Evolutionary conservation across 30 jellyfish, hydroid and myxozoan genomes (phyloP), one percentile per base, ranked within the genome.

Genomic region (Hydractinia echinata): DNA sequence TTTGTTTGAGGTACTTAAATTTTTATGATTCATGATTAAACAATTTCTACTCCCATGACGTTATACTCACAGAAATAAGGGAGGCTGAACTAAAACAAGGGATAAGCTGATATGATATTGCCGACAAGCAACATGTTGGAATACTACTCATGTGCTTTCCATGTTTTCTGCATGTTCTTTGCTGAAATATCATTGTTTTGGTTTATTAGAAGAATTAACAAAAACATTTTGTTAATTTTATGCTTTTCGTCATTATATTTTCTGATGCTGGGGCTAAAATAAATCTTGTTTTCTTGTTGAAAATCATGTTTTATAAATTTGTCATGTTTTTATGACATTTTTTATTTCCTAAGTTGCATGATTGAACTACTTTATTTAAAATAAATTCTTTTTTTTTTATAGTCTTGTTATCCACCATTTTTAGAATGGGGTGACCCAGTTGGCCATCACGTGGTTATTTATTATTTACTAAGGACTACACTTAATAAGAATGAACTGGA

Each of bases 401-500:
- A 86, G 95, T 86, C 95, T 11, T 87, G 82, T 67, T 86, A 86
- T 61, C 95, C 95, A 51, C 89, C 95, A 5, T 54, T 76, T 44
- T 56, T 73, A 21, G 74, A 87, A n/a, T 68, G 82, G 95, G 95
- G 95, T 3, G 51, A 58, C 14, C 95, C 95, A 10, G 66, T 69
- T 15, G 21, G 95, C 68, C 95, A 86, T 71, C 95, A 86, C 67
- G 68, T 81, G 51, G 95, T 86, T 16, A 87, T 86, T 6, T 86
- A 86, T 72, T 62, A 79, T 8, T 76, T 86, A 61, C 89, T 88
- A 18, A 72, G 66, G 49, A 79, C 89, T 53, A 19, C 54, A 14
- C 61, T 69, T 67, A 72, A 72, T 8, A 68, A 19, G 54, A 50
- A 74, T 4, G 89, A 86, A 58, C 88, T 86, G 10, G 80, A 86